These are phyloP conservation scores for Cladopsammia gracilis DNA, from an alignment of 64 coral and sea anemone genomes.

Conservation along the genomic window DNA sequence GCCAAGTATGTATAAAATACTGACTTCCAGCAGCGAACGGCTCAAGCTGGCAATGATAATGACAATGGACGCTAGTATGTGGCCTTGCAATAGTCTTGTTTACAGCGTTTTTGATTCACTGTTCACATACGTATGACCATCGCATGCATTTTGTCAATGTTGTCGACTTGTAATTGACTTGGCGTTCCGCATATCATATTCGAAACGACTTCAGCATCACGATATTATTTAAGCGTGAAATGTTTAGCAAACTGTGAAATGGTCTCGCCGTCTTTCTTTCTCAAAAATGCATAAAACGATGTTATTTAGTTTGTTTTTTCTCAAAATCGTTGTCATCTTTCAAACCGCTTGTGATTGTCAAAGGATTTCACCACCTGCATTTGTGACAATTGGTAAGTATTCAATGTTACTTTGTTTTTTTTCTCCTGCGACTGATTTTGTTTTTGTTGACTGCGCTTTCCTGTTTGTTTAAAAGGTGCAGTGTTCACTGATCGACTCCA, in stretches of 20 bases:
- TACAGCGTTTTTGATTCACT: neutral
- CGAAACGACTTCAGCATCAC: neutral
- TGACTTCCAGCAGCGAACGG: neutral
- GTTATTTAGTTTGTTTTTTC: neutral
- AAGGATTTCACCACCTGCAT: neutral
- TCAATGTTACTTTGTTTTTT: neutral
- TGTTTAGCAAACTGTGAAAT: neutral
- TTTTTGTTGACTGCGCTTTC: neutral
- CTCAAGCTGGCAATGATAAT: slow-evolving; percentile 2
- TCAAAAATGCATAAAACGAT: neutral
- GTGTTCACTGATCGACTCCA: slow-evolving; percentile 15
- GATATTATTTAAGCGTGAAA: neutral
- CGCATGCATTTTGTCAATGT: neutral
- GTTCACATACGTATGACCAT: too few relatives aligned
- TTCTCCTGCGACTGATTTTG: neutral
- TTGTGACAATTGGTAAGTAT: slow-evolving; percentile 15
- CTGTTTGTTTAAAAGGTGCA: neutral
- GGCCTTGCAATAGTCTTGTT: neutral
- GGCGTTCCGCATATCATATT: too few relatives aligned
- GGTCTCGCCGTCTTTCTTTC: neutral
- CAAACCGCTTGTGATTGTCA: neutral
- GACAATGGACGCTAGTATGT: neutral
- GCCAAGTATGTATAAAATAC: neutral
- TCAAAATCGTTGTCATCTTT: neutral
- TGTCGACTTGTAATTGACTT: neutral